Percentiles rank a stretch among this genome's conserved stretches.
Evolutionary conservation across 2,888 invertebrate genomes (phyloP).

Genomic region (Nemotelus pantherinus): DNA sequence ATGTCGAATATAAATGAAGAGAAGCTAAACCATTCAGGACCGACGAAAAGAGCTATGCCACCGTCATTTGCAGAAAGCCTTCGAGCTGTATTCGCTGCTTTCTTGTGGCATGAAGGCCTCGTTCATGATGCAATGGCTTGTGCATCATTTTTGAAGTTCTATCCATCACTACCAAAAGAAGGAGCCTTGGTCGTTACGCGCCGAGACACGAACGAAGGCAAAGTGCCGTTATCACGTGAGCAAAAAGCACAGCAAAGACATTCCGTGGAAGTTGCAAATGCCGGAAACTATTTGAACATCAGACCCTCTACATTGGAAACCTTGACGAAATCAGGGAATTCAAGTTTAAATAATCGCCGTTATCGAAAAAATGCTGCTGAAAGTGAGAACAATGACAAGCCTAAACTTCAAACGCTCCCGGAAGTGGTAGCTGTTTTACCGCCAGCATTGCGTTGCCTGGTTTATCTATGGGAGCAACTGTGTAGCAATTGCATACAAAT

Average conservation of each 20-base stretch:
- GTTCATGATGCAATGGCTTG: constrained; percentile 99
- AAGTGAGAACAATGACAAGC: constrained; percentile 54
- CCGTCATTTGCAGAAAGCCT: constrained; percentile 92
- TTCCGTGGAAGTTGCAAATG: constrained; percentile 84
- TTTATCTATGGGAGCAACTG: constrained; percentile 90
- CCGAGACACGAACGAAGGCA: constrained; percentile 62
- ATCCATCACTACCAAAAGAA: constrained; percentile 85
- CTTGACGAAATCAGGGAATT: constrained; percentile 79
- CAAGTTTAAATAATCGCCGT: constrained; percentile 79
- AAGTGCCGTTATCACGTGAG: constrained; percentile 64
- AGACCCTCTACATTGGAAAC: constrained; percentile 82
- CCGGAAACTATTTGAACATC: constrained; percentile 79
- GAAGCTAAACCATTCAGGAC: constrained; percentile 53
- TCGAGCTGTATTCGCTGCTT: constrained; percentile 94
- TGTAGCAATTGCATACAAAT: constrained; percentile 74
- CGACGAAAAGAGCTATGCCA: constrained; percentile 84
- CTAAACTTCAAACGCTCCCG: constrained; percentile 62
- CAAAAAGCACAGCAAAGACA: constrained; percentile 80
- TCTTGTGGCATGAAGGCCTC: constrained; percentile 96
- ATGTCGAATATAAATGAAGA: constrained; percentile 33
- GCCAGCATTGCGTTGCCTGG: constrained; percentile 86
- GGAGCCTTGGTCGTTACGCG: constrained; percentile 79
- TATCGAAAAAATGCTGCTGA: constrained; percentile 63
- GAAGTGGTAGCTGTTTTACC: constrained; percentile 79
- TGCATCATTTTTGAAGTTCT: constrained; percentile 94